Conservation (phyloP, 2,888 invertebrate genomes). For the Drosophila silvestris region DNA sequence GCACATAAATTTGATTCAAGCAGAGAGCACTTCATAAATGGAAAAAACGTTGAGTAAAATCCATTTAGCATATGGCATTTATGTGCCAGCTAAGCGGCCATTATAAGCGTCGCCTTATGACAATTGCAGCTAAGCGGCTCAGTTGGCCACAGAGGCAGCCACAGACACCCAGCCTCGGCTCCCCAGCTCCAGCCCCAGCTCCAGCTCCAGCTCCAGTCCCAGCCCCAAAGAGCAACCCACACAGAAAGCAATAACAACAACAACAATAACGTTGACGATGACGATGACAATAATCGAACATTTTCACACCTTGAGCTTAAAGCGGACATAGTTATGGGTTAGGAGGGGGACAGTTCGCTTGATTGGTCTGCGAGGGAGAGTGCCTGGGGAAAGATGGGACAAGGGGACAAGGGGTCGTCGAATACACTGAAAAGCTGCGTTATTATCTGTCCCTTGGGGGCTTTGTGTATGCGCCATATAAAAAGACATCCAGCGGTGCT, state of each 20-base stretch:
- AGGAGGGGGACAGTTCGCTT: slow-evolving; percentile 19
- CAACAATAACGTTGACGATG: slow-evolving; percentile 37
- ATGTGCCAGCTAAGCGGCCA: slow-evolving; percentile 75
- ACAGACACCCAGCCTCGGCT: neutral
- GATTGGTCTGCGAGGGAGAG: slow-evolving; percentile 21
- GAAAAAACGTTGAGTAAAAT: slow-evolving; percentile 51
- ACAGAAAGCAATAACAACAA: slow-evolving; percentile 33
- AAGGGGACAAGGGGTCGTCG: neutral
- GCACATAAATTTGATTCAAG: slow-evolving; percentile 47
- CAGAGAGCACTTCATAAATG: slow-evolving; percentile 31
- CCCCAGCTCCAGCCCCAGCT: slow-evolving; percentile 5
- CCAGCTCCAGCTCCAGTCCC: neutral
- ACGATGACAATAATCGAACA: slow-evolving; percentile 82
- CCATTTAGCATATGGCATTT: slow-evolving; percentile 77
- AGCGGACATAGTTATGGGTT: slow-evolving; percentile 50
- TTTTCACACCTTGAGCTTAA: slow-evolving; percentile 83
- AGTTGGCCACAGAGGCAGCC: slow-evolving; percentile 18
- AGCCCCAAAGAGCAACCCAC: slow-evolving; percentile 35
- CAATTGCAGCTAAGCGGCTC: slow-evolving; percentile 76
- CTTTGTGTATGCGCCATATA: slow-evolving; percentile 52
- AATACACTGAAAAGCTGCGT: slow-evolving; percentile 52
- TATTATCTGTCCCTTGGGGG: slow-evolving; percentile 56
- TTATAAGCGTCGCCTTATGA: slow-evolving; percentile 69
- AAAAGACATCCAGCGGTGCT: slow-evolving; percentile 65
- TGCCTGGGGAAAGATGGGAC: neutral